phyloP scores from a whole-genome alignment of 2,888 invertebrate species.

The Drosophila villosipedis region DNA sequence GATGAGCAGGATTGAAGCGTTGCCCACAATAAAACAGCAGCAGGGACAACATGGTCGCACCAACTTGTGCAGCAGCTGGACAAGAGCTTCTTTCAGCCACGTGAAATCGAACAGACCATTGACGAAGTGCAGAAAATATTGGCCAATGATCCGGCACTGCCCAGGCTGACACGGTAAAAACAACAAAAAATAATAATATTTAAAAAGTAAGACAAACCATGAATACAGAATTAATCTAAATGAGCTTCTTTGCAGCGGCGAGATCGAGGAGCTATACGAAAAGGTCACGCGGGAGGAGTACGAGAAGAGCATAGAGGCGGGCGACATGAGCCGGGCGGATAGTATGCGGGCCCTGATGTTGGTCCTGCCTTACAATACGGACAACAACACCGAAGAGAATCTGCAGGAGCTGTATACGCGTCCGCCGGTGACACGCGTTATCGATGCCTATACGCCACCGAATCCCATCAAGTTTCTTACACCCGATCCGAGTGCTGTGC shows the following conservation, averaged over 20 bases:
- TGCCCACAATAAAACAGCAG: slow-evolving; percentile 67
- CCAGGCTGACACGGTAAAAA: slow-evolving; percentile 83
- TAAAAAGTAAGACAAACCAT: background rate
- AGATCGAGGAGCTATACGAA: slow-evolving; percentile 85
- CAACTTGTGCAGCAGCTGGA: slow-evolving; percentile 72
- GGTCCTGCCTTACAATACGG: slow-evolving; percentile 84
- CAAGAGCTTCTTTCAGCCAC: slow-evolving; percentile 72
- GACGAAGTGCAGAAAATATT: slow-evolving; percentile 84
- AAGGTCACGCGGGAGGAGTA: slow-evolving; percentile 85
- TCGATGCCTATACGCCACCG: slow-evolving; percentile 81
- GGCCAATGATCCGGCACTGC: slow-evolving; percentile 83
- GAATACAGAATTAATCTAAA: background rate
- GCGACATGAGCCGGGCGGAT: slow-evolving; percentile 84
- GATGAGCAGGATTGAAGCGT: slow-evolving; percentile 23
- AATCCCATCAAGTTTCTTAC: slow-evolving; percentile 81
- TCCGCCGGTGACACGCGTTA: slow-evolving; percentile 84
- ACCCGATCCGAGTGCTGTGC: slow-evolving; percentile 72
- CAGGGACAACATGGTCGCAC: slow-evolving; percentile 22
- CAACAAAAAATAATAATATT: too few relatives aligned
- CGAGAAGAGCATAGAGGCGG: slow-evolving; percentile 83
- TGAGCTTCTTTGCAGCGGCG: slow-evolving; percentile 76
- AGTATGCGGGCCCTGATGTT: slow-evolving; percentile 85
- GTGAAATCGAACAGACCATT: slow-evolving; percentile 83
- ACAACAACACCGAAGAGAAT: slow-evolving; percentile 83
- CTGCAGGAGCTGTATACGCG: slow-evolving; percentile 85